Base-by-base conservation (phyloP, 2,113 vertebrate species). In the human (Homo sapiens) region DNA sequence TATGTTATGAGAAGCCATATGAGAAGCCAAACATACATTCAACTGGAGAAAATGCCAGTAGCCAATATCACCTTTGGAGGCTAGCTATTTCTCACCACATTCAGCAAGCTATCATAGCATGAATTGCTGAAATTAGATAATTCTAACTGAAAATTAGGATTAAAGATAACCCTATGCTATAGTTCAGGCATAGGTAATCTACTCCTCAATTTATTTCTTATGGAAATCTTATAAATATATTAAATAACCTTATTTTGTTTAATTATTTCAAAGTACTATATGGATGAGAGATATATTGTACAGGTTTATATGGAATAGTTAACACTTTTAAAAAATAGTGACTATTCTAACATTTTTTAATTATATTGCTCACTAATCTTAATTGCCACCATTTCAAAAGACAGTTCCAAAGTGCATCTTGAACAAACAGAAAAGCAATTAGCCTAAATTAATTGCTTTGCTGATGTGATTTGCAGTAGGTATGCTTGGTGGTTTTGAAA, bases 321-420 rank as follows among this genome's bases (percentile, higher is more conserved):
- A 86, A 0, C 43, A 80, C 66, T 93, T 96, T 92, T 85, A 45
- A 90, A 94, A 97, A 97, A 89, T 12, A 52, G 70, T 96, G 73
- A 96, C 87, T 95, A 94, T 88, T 96, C 88, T 79, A 97, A 93
- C 88, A 95, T 90, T 89, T 94, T 95, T 48, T 64, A 95, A 96
- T 96, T 82, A 96, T 82, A 96, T 93, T 97, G 61, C 95, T 96
- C 97, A 97, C 95, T 96, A 97, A 97, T 97, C 92, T 97, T 97
- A 64, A 95, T 70, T 93, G 94, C 61, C 87, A 89, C 61, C 27
- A 93, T 48, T 7, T 80, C 61, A 98, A 97, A 98, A 96, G 95
- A 97, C 89, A n/a, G 86, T 45, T 96, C 35, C 59, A 95, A 96
- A 97, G 96, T 94, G 86, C 84, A 96, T 73, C 82, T 78, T 96